Conservation (phyloP, 2,888 invertebrate species). For the Sycophila texana region DNA sequence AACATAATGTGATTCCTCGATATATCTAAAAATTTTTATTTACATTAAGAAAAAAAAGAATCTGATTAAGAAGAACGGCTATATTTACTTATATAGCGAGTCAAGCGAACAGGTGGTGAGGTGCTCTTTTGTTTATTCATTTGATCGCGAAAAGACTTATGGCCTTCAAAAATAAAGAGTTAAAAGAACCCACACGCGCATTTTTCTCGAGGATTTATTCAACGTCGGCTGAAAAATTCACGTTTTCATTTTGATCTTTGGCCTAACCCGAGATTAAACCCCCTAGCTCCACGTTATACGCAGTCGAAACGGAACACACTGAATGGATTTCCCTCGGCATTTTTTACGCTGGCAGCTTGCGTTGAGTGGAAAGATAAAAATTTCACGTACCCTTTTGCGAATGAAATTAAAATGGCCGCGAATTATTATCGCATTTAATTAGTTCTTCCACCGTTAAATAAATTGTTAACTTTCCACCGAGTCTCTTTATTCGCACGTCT, state of each 20-base stretch:
- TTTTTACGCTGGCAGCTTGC: constrained; percentile 6
- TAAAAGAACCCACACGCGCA: background rate
- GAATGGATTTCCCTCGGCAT: background rate
- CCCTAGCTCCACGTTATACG: background rate
- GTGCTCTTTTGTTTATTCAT: constrained; percentile 33
- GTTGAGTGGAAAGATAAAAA: background rate
- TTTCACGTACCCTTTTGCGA: background rate
- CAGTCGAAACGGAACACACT: too few relatives aligned
- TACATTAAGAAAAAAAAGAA: too few relatives aligned
- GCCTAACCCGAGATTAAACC: constrained; percentile 38
- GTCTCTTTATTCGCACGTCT: constrained; percentile 3
- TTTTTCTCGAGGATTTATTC: constrained; percentile 38
- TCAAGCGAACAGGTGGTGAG: background rate
- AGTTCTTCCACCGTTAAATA: too few relatives aligned
- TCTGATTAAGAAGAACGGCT: too few relatives aligned
- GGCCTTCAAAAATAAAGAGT: background rate
- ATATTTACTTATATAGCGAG: constrained; percentile 10
- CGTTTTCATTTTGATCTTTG: constrained; percentile 48
- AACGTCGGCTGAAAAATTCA: constrained; percentile 44
- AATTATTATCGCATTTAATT: constrained; percentile 18
- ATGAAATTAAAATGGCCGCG: background rate
- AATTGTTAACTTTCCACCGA: too few relatives aligned
- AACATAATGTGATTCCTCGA: too few relatives aligned
- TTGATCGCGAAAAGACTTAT: constrained; percentile 33
- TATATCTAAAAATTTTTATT: too few relatives aligned